phyloP scores from a whole-genome alignment of 2,797 vertebrate species.

The Spondyliosoma cantharus region DNA sequence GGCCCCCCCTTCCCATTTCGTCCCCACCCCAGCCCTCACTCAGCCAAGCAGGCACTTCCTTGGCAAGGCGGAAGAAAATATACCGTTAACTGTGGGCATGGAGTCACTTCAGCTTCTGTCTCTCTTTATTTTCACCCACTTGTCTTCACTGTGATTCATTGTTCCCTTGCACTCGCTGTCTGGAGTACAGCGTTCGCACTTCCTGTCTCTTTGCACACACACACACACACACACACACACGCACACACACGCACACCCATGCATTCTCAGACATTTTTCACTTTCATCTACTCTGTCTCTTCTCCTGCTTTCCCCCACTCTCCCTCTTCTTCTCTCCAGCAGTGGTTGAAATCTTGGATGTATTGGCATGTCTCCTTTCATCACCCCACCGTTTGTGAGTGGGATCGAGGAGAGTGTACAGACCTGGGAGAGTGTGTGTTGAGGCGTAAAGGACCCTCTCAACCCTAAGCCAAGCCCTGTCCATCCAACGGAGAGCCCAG shows the following conservation, averaged over 20 bases:
- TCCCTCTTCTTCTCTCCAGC: conserved; percentile 55
- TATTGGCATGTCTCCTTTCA: conserved; percentile 77
- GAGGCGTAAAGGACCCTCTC: conserved; percentile 83
- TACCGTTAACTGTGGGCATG: conserved; percentile 58
- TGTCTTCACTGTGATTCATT: conserved; percentile 75
- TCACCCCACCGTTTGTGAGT: conserved; percentile 71
- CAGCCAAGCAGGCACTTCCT: conserved; percentile 58
- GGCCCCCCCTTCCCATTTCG: no score
- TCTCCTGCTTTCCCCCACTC: conserved; percentile 30
- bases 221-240: conserved; percentile 12
- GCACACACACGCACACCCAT: conserved; percentile 25
- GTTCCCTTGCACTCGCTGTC: conserved; percentile 64
- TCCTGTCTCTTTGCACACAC: conserved; percentile 50
- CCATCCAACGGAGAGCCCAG: conserved; percentile 80
- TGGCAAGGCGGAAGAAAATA: conserved; percentile 70
- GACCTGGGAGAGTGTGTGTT: conserved; percentile 74
- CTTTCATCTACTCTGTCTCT: conserved; percentile 56
- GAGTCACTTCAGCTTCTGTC: conserved; percentile 73
- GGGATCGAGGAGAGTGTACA: conserved; percentile 72
- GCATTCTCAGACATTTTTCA: conserved; percentile 54
- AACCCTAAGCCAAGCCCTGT: conserved; percentile 83
- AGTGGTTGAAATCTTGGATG: conserved; percentile 70
- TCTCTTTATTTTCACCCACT: conserved; percentile 75
- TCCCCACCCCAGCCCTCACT: conserved; percentile 10
- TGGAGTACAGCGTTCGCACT: conserved; percentile 59